Evolutionary conservation across 2,113 vertebrate species (phyloP).

Genomic region (Chiloscyllium plagiosum): DNA sequence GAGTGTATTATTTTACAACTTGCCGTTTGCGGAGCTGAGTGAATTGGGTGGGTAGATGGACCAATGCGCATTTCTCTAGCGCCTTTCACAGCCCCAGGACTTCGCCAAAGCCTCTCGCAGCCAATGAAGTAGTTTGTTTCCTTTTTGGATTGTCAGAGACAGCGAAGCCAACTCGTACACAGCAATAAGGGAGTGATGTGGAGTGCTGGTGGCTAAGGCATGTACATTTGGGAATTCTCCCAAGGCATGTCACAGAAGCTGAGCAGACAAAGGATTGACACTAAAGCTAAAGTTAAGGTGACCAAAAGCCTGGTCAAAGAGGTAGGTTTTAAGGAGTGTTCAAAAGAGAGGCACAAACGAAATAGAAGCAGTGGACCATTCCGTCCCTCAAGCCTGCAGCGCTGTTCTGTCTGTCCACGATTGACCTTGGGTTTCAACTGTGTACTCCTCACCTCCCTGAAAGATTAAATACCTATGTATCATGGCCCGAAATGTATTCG

Average conservation of each 20-base stretch:
- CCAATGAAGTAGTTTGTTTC: background rate
- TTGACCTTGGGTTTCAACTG: too few species aligned
- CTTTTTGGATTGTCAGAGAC: background rate
- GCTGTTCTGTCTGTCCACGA: too few species aligned
- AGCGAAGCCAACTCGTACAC: too few species aligned
- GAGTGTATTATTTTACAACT: background rate
- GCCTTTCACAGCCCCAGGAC: background rate
- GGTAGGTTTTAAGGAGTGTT: background rate
- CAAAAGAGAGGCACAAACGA: background rate
- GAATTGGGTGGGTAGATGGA: background rate
- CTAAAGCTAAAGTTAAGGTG: background rate
- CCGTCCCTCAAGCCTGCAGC: too few species aligned
- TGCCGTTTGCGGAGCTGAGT: background rate
- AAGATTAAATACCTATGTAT: too few species aligned
- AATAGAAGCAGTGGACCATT: too few species aligned
- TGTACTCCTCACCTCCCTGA: too few species aligned
- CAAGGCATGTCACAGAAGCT: background rate
- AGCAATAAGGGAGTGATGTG: background rate
- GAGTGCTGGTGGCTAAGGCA: background rate
- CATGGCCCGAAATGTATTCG: too few species aligned
- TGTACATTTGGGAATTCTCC: background rate
- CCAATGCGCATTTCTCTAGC: background rate
- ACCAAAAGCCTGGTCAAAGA: background rate
- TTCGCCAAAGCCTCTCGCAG: background rate
- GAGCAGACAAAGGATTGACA: background rate